These are phyloP conservation scores for Drosophila sechellia DNA, from an alignment of 1,140 invertebrate genomes.

Conservation along the genomic window DNA sequence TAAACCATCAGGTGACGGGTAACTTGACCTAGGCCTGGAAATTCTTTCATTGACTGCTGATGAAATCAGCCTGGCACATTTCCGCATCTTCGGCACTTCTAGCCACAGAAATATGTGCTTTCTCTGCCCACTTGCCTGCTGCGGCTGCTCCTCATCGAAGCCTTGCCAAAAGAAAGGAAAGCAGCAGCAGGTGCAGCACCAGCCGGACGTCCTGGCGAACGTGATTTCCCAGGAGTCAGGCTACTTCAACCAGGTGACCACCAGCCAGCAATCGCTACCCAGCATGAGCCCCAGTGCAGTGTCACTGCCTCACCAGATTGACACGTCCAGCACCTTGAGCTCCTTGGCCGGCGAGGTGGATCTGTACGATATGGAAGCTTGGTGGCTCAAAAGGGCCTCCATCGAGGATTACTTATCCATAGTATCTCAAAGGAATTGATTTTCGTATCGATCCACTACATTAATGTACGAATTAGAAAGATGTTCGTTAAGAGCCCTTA, in stretches of 20 bases:
- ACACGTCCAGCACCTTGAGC: slow-evolving; percentile 14
- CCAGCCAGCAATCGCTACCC: slow-evolving; percentile 11
- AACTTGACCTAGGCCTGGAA: too few species aligned
- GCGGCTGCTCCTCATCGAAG: not conserved
- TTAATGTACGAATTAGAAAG: too few species aligned
- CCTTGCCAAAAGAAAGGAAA: not conserved
- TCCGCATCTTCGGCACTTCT: too few species aligned
- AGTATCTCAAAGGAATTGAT: too few species aligned
- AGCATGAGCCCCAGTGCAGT: slow-evolving; percentile 31
- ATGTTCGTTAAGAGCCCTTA: too few species aligned
- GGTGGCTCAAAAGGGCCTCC: slow-evolving; percentile 31
- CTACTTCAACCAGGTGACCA: not conserved
- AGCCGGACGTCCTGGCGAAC: slow-evolving; percentile 19
- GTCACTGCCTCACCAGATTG: not conserved
- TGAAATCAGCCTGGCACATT: too few species aligned
- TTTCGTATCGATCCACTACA: too few species aligned
- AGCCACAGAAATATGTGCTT: not conserved
- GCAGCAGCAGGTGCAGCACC: not conserved
- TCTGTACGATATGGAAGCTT: slow-evolving; percentile 44
- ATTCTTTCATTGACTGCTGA: not conserved
- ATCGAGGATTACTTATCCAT: not conserved
- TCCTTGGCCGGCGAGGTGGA: slow-evolving; percentile 49
- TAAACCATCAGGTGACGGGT: not conserved
- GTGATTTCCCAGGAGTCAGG: not conserved
- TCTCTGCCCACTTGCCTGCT: slow-evolving; percentile 3